Evolutionary conservation across 2,888 invertebrate species (phyloP).

Genomic region (Bembecia ichneumoniformis): DNA sequence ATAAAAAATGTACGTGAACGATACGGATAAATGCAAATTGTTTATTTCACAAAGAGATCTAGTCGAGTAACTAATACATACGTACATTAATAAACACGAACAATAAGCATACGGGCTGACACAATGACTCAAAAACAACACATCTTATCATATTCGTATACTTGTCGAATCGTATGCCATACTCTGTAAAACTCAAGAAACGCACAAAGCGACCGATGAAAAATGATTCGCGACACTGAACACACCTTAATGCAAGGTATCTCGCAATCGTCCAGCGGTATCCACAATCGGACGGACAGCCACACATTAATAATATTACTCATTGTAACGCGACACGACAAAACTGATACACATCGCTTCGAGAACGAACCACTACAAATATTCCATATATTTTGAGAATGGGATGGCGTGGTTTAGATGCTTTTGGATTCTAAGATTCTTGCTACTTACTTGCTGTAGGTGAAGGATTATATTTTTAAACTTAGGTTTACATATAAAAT

Average conservation of each 20-base stretch:
- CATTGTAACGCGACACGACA: slow-evolving; percentile 44
- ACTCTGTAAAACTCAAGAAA: slow-evolving; percentile 19
- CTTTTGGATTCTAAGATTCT: slow-evolving; percentile 1
- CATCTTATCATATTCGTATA: slow-evolving; percentile 50
- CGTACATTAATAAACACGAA: background rate
- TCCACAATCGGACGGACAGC: slow-evolving; percentile 50
- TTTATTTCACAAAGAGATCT: too few relatives aligned
- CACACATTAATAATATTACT: slow-evolving; percentile 65
- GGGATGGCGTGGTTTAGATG: slow-evolving; percentile 13
- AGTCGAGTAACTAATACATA: too few relatives aligned
- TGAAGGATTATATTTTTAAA: too few relatives aligned
- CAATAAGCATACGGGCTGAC: slow-evolving; percentile 1
- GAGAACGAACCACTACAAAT: slow-evolving; percentile 17
- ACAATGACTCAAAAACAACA: slow-evolving; percentile 31
- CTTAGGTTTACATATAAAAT: too few relatives aligned
- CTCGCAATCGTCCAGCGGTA: slow-evolving; percentile 32
- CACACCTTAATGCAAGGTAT: slow-evolving; percentile 62
- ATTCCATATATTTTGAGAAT: slow-evolving; percentile 13
- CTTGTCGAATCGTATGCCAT: slow-evolving; percentile 47
- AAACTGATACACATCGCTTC: slow-evolving; percentile 33
- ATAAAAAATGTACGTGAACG: too few relatives aligned
- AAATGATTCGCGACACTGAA: slow-evolving; percentile 49
- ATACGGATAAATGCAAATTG: too few relatives aligned
- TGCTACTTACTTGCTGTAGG: too few relatives aligned
- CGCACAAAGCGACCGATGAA: slow-evolving; percentile 27